Evolutionary conservation across 2,888 invertebrate species (phyloP).

Genomic region (Plagodis pulveraria): DNA sequence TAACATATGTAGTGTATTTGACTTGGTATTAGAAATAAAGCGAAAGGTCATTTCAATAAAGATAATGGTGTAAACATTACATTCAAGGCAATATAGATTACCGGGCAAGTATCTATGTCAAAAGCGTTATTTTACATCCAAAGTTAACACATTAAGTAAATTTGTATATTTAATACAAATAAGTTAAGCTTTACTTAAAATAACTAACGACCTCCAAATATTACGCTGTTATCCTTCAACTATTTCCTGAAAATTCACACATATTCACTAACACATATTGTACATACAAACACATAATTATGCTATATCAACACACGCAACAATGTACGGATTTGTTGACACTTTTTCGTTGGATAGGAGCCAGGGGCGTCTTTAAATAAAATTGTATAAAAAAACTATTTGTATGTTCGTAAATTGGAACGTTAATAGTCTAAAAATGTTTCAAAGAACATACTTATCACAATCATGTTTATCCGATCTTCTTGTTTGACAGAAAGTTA

Average conservation of each 20-base stretch:
- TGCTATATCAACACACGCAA: constrained; percentile 11
- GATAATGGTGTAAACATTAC: constrained; percentile 61
- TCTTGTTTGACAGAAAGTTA: too few relatives aligned
- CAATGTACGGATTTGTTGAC: constrained; percentile 32
- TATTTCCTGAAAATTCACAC: constrained; percentile 10
- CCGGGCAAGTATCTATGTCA: constrained; percentile 24
- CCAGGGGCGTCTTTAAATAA: constrained; percentile 28
- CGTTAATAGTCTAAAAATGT: neutral
- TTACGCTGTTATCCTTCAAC: constrained; percentile 6
- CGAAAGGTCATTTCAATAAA: constrained; percentile 72
- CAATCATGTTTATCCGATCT: too few relatives aligned
- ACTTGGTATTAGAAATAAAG: constrained; percentile 53
- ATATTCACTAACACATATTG: neutral
- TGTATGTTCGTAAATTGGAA: constrained; percentile 5
- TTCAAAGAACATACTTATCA: neutral
- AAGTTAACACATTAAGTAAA: neutral
- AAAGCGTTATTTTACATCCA: constrained; percentile 13
- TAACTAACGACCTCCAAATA: constrained; percentile 11
- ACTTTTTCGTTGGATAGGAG: constrained; percentile 29
- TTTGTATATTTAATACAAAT: constrained; percentile 1
- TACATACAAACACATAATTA: neutral
- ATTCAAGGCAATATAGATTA: constrained; percentile 49
- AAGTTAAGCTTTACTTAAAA: constrained; percentile 4
- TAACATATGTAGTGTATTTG: constrained; percentile 48
- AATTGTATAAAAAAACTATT: constrained; percentile 15